Evolutionary conservation across 2,113 vertebrate genomes (phyloP).

Genomic region (Eclectus roratus): DNA sequence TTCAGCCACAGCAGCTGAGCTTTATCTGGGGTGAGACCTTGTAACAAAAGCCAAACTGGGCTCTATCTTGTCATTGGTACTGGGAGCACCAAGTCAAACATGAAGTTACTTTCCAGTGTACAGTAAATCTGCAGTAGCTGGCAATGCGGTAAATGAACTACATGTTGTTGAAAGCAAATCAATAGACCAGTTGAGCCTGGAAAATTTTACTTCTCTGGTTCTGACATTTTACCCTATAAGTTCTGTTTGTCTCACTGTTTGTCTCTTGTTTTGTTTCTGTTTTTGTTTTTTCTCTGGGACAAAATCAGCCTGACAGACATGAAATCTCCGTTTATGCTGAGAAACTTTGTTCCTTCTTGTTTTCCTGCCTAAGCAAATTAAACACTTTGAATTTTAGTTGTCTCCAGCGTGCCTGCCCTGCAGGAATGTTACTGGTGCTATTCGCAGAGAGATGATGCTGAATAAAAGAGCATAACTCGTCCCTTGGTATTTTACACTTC

Average conservation of each 20-base stretch:
- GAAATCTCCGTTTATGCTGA: neutral
- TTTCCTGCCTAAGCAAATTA: conserved; percentile 26
- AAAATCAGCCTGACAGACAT: conserved; percentile 2
- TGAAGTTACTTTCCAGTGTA: neutral
- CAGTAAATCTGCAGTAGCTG: neutral
- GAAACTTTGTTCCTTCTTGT: conserved; percentile 8
- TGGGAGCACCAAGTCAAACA: neutral
- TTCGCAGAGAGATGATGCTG: conserved; percentile 30
- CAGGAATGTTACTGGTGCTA: conserved; percentile 20
- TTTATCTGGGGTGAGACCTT: neutral
- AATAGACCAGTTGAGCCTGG: neutral
- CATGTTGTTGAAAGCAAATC: neutral
- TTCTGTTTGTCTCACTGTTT: neutral
- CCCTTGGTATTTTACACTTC: conserved; percentile 28
- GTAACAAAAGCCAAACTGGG: neutral
- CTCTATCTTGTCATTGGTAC: neutral
- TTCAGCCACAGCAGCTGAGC: neutral
- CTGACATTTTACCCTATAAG: neutral
- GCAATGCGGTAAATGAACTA: neutral
- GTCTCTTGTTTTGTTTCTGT: neutral
- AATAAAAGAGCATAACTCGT: conserved; percentile 23
- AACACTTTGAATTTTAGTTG: neutral
- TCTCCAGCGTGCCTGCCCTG: conserved; percentile 2
- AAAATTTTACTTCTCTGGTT: neutral
- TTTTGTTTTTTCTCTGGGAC: neutral